Base-by-base conservation (phyloP, 2,888 invertebrate genomes). In the Liodrosophila aerea region DNA sequence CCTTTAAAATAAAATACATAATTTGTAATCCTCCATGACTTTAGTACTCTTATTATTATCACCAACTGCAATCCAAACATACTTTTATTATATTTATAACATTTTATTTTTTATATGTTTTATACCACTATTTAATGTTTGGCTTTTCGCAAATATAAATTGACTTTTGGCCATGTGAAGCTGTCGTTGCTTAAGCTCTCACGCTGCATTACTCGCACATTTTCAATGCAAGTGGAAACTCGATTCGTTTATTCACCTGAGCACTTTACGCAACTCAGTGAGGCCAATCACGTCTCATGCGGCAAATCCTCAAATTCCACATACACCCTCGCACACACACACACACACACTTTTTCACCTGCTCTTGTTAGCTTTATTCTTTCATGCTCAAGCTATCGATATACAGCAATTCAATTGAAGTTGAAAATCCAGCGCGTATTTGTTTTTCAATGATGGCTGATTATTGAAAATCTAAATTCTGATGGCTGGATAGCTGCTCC, bases 381-480 rank as follows among this genome's bases (percentile, higher is more conserved):
- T 5, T 22, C 22, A 22, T 22, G 5, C 22, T 22, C 22, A 22
- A 22, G 22, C 16, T 39, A n/a, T 16, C 39, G n/a, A 47, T 13
- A 37, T 13, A 33, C 34, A 53, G 49, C 61, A 66, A 77, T 78
- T 78, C 75, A 84, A 82, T 78, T 74, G 37, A 56, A 67, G 59
- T 67, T 59, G 60, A 68, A 77, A 81, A 81, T 74, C 75, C 74
- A 61, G 50, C 56, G 82, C 72, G 83, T 82, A 82, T 85, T 81
- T 82, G 85, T 76, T 82, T 84, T 80, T 85, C 83, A 85, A 74
- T 85, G 73, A 85, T 85, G 83, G 74, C 76, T 82, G 82, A 82
- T 82, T 82, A 82, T 82, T 85, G 82, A 82, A 82, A 82, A 82
- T 78, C 80, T 75, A 82, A 85, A 82, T 82, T 82, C 82, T 39